Percentiles rank a stretch among this genome's conserved stretches.
phyloP scores from a whole-genome alignment of 2,888 invertebrate genomes.

The Druceiella hillmani region DNA sequence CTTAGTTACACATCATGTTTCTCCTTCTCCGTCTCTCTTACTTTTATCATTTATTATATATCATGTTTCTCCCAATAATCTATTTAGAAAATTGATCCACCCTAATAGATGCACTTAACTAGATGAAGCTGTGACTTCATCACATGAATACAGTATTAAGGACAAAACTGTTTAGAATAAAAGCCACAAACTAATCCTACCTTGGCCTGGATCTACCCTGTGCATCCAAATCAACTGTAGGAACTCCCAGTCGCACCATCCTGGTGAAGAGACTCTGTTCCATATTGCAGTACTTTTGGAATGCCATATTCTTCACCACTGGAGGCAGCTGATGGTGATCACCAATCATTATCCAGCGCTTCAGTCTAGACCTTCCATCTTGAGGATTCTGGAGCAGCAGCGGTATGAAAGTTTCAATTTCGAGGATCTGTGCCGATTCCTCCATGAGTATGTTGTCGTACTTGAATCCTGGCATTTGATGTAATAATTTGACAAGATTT shows the following conservation, averaged over 20 bases:
- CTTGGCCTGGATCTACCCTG: constrained; percentile 92
- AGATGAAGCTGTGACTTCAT: too few relatives aligned
- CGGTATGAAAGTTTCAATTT: constrained; percentile 99
- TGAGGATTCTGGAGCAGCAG: constrained; percentile 96
- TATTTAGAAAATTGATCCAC: too few relatives aligned
- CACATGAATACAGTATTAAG: too few relatives aligned
- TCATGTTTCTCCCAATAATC: too few relatives aligned
- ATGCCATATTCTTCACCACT: constrained; percentile 99
- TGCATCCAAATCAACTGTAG: constrained; percentile 94
- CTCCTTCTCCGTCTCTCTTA: too few relatives aligned
- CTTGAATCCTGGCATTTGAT: constrained; percentile 64
- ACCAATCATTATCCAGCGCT: constrained; percentile 99
- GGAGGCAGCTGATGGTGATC: constrained; percentile 99
- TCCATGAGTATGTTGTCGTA: constrained; percentile 99
- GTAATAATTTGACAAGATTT: neutral
- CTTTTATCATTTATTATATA: too few relatives aligned
- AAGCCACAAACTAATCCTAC: too few relatives aligned
- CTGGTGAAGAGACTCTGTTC: constrained; percentile 98
- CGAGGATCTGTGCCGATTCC: constrained; percentile 97
- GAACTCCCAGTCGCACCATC: constrained; percentile 92
- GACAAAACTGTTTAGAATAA: too few relatives aligned
- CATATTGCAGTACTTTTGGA: constrained; percentile 99
- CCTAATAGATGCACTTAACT: too few relatives aligned
- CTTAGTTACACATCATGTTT: too few relatives aligned
- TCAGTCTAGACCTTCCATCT: constrained; percentile 91